Evolutionary conservation across 2,888 invertebrate species (phyloP).

Genomic region (Cephus rjabovi): DNA sequence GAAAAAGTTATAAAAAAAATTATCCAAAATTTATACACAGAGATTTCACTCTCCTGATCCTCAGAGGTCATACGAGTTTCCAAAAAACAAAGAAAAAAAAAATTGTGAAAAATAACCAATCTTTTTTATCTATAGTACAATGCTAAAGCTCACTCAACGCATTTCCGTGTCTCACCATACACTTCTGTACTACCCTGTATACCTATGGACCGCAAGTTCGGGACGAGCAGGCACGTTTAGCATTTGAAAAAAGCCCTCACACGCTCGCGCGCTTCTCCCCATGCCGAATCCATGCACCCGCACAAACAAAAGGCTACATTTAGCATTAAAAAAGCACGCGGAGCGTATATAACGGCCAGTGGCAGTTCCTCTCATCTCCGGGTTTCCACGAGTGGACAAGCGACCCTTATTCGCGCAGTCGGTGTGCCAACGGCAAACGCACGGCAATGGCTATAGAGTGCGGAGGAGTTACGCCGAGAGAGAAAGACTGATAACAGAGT

Average conservation of each 20-base stretch:
- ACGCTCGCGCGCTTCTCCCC: constrained; percentile 29
- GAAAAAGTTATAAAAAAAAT: neutral
- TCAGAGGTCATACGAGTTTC: neutral
- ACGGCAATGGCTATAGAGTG: constrained; percentile 8
- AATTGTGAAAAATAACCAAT: neutral
- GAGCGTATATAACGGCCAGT: constrained; percentile 16
- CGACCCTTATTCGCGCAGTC: constrained; percentile 25
- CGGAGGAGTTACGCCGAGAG: constrained; percentile 10
- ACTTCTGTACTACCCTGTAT: neutral
- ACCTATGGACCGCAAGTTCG: constrained; percentile 3
- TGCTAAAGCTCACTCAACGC: neutral
- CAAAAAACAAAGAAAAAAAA: neutral
- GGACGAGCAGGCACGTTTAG: constrained; percentile 44
- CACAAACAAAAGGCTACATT: constrained; percentile 49
- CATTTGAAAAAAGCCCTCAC: constrained; percentile 53
- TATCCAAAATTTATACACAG: neutral
- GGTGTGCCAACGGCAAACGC: constrained; percentile 7
- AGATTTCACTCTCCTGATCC: neutral
- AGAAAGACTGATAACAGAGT: constrained; percentile 15
- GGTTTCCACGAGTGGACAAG: constrained; percentile 34
- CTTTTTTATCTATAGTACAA: neutral
- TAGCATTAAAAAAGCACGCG: constrained; percentile 58
- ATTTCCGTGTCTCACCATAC: neutral
- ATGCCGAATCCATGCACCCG: constrained; percentile 42
- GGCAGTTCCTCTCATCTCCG: constrained; percentile 43